A percentile compares a stretch with the other conserved stretches of the same genome.
Evolutionary conservation across 2,888 invertebrate species (phyloP).

Genomic region (Leptothorax acervorum): DNA sequence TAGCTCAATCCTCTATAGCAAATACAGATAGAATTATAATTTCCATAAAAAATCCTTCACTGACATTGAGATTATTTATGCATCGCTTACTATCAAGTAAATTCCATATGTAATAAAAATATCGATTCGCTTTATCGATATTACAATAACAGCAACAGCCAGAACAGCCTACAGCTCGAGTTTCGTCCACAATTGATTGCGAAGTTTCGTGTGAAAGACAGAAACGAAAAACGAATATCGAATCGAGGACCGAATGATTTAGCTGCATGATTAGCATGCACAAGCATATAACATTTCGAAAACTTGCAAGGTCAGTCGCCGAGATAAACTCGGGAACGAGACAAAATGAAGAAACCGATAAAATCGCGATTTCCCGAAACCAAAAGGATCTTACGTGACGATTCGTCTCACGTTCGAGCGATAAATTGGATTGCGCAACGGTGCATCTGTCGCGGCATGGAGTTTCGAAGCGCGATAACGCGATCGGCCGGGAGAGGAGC

Average conservation of each 20-base stretch:
- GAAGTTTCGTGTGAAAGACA: neutral
- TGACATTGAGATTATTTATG: neutral
- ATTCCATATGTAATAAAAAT: neutral
- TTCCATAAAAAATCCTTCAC: neutral
- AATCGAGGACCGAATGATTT: neutral
- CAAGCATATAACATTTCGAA: neutral
- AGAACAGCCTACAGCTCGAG: neutral
- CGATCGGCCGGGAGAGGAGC: constrained; percentile 15
- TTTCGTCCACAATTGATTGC: neutral
- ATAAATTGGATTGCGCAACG: constrained; percentile 1
- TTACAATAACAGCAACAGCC: neutral
- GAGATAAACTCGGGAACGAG: neutral
- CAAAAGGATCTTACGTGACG: neutral
- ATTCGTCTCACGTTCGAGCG: neutral
- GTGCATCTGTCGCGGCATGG: neutral
- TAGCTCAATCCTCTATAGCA: neutral
- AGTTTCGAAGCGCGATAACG: neutral
- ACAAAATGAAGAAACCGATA: neutral
- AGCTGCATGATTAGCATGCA: neutral
- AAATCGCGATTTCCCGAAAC: neutral
- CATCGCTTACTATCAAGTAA: neutral
- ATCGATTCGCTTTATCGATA: neutral
- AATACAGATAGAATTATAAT: constrained; percentile 10
- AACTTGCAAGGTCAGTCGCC: neutral
- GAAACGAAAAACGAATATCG: neutral